Evolutionary conservation across 1,140 invertebrate genomes (phyloP), one percentile per base, ranked within the genome.

Genomic region (Apolygus lucorum): DNA sequence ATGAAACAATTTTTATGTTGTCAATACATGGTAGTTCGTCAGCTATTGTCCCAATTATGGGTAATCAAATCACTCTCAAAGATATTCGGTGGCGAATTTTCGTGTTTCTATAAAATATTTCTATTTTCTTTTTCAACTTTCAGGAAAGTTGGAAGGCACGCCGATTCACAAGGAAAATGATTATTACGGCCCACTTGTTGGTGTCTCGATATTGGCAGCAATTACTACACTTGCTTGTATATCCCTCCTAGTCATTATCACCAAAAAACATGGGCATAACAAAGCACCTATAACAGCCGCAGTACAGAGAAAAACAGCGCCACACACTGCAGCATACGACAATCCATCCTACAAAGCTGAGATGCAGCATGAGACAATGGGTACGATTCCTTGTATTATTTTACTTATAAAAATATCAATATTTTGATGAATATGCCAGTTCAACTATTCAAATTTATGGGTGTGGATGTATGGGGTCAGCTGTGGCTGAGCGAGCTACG

Each of bases 311-410:
- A 81, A 81, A 72, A 79, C 80, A 52, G 78, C 81, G 68, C 68
- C 68, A 21, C 68, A 73, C 17, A 84, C 88, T 65, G 88, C 91
- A 8, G 91, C 92, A 54, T 95, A 95, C 77, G 92, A 95, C 78
- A 95, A 95, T 83, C 92, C 92, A 68, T 92, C 91, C 75, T 95
- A 94, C 83, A 95, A 95, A 86, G 89, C 94, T 81, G 90, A 92
- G 80, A 86, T 91, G 80, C 90, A 92, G 81, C 90, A 92, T 83
- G 90, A 92, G 82, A 91, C 90, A 78, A 91, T 92, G 89, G 89
- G 90, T 91, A 85, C 13, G 29, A 14, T 25, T 65, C 29, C 4
- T 63, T 22, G 64, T 22, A 49, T n/a, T 29, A 21, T 28, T 21
- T 28, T 25, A 29, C 25, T 34, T 11, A 67, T 28, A 28, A 17